phyloP scores from a whole-genome alignment of 37 sponge, comb jelly and placozoan genomes.

The Aphrocallistes beatrix region DNA sequence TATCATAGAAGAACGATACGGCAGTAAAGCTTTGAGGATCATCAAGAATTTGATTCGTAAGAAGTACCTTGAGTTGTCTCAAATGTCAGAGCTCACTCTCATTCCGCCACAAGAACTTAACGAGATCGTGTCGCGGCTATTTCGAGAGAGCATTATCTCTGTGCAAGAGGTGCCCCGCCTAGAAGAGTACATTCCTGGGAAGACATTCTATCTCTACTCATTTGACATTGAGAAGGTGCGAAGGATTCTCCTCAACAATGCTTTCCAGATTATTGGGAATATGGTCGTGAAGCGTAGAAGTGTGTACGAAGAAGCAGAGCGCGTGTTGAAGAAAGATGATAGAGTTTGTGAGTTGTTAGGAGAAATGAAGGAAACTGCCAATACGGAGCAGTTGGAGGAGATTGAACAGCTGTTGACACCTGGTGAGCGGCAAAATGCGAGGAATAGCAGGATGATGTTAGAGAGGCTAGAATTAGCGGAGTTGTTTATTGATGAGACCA shows the following conservation, averaged over 20 bases:
- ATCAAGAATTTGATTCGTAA: background rate
- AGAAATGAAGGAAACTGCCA: background rate
- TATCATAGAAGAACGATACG: background rate
- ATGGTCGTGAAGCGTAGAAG: background rate
- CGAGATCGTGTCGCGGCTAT: background rate
- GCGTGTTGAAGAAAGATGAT: background rate
- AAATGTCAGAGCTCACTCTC: background rate
- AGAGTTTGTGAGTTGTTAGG: background rate
- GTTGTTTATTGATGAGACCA: background rate
- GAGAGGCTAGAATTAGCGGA: background rate
- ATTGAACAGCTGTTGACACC: slow-evolving; percentile 12
- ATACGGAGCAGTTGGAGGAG: background rate
- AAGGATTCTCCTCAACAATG: background rate
- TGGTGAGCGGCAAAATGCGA: background rate
- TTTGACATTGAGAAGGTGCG: background rate
- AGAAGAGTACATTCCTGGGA: background rate
- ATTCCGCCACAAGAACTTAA: background rate
- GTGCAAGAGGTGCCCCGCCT: background rate
- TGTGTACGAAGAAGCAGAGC: background rate
- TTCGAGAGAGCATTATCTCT: background rate
- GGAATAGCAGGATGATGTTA: slow-evolving; percentile 16
- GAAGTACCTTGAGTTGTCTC: background rate
- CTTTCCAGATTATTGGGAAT: background rate
- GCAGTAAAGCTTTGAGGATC: background rate
- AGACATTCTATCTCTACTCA: slow-evolving; percentile 13